phyloP scores from a whole-genome alignment of 1,140 invertebrate species.

The Drosophila santomea region DNA sequence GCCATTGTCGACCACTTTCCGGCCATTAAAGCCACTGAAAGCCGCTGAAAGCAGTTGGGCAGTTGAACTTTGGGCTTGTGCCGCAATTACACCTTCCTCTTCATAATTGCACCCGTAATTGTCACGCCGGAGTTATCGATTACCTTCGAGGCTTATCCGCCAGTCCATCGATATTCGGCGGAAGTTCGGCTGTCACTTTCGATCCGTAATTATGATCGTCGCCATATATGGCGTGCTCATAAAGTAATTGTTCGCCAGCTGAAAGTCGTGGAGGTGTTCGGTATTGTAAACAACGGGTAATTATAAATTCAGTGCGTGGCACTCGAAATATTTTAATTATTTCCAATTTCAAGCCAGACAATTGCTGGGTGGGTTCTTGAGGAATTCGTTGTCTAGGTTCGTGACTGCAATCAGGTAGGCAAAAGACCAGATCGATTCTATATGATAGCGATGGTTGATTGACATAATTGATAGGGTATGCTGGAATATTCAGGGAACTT shows the following conservation, averaged over 20 bases:
- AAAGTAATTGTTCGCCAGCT: slow-evolving; percentile 64
- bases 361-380: slow-evolving; percentile 10
- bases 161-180: slow-evolving; percentile 32
- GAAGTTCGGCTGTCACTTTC: slow-evolving; percentile 75
- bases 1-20: slow-evolving; percentile 67
- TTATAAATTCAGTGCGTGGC: slow-evolving; percentile 53
- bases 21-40: slow-evolving; percentile 56
- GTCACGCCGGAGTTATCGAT: slow-evolving; percentile 46
- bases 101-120: slow-evolving; percentile 38
- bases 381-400: slow-evolving; percentile 14
- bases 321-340: slow-evolving; percentile 74
- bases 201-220: slow-evolving; percentile 73
- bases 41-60: neutral
- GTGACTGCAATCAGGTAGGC: slow-evolving; percentile 44
- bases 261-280: slow-evolving; percentile 18
- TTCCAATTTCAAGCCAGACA: slow-evolving; percentile 55
- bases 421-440: slow-evolving; percentile 3
- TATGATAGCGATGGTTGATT: slow-evolving; percentile 5
- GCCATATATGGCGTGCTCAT: slow-evolving; percentile 69
- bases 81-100: slow-evolving; percentile 71
- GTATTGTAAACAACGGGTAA: slow-evolving; percentile 41
- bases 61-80: slow-evolving; percentile 52
- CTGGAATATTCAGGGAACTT: neutral
- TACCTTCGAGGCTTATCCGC: slow-evolving; percentile 44
- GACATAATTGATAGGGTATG: slow-evolving; percentile 13